These are phyloP conservation scores for Luidia sarsii DNA, from an alignment of 53 echinoderm and acorn worm genomes.

Conservation along the genomic window DNA sequence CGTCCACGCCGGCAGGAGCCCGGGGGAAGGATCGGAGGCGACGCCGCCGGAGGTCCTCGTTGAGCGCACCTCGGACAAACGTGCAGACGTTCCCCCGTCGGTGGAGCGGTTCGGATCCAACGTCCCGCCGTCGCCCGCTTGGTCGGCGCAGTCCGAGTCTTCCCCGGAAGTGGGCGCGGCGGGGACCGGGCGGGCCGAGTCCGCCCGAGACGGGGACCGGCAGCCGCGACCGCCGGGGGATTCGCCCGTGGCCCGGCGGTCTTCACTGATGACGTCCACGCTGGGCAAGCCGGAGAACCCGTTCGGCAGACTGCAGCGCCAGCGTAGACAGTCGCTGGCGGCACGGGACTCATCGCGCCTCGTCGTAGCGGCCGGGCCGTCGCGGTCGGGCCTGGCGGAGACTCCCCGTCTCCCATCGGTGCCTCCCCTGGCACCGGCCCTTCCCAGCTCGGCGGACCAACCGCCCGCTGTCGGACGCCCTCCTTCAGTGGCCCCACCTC, in stretches of 20 bases:
- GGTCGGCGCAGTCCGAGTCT: no score
- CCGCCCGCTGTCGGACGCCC: no score
- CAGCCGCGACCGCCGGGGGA: neutral
- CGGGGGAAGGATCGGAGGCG: neutral
- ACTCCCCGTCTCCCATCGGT: no score
- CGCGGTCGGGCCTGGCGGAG: neutral
- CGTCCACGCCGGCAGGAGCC: neutral
- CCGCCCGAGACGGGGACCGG: no score
- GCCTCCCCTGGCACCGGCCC: no score
- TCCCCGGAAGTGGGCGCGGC: no score
- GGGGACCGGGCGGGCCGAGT: no score
- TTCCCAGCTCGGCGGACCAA: no score
- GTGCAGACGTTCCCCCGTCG: neutral
- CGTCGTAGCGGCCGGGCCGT: neutral
- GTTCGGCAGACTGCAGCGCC: constrained; percentile 36
- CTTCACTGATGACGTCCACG: constrained; percentile 28
- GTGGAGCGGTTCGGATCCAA: neutral
- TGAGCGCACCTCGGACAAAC: neutral
- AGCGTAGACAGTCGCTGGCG: constrained; percentile 30
- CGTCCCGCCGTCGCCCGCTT: no score
- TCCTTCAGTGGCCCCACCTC: neutral
- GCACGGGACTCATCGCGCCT: constrained; percentile 3
- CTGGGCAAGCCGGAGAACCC: constrained; percentile 31
- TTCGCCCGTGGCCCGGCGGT: neutral
- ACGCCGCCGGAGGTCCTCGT: neutral